Evolutionary conservation across 2,888 invertebrate species (phyloP), one percentile per base, ranked within the genome.

Genomic region (Nomada flava): DNA sequence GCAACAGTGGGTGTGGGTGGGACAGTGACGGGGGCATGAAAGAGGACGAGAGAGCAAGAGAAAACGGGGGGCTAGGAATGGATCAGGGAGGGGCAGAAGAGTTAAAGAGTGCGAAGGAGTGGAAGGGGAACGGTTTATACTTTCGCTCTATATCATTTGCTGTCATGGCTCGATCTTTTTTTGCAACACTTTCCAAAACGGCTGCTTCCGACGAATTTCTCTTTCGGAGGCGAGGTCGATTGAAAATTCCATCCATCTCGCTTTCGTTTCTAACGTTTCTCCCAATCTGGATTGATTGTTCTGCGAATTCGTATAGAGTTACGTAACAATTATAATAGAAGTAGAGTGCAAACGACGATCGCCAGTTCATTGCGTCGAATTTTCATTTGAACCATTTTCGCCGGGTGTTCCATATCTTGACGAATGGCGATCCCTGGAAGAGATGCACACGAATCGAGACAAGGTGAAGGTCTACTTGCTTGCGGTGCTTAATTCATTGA

Each of bases 1-100:
- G 92, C 91, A 92, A 92, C 89, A 89, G 79, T 81, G 77, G 80
- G 79, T 64, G 82, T 63, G 79, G 62, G 70, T 57, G 70, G 50
- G 78, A 77, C 76, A 52, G 74, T 59, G 80, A 73, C 57, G 73
- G 29, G 67, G 36, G 52, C 69, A 70, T 10, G 63, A 26, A 53
- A 15, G 68, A 71, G 79, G 72, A 68, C n/a, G 80, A 53, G 70
- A 79, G 79, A 76, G 70, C 36, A 57, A 52, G 72, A 55, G 65
- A 72, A 20, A 26, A 36, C 1, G 64, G 60, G 63, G 50, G 50
- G 65, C 65, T 44, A 36, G 70, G 36, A 68, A 52, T 18, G 60
- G 23, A 57, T 18, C 53, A 69, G 63, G n/a, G 76, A 47, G 65
- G 63, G 65, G 64, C 55, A 55, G 47, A 57, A n/a, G 59, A 59